These are phyloP conservation scores for Sylvilagus floridanus DNA, from an alignment of 2,797 vertebrate species.

Conservation along the genomic window DNA sequence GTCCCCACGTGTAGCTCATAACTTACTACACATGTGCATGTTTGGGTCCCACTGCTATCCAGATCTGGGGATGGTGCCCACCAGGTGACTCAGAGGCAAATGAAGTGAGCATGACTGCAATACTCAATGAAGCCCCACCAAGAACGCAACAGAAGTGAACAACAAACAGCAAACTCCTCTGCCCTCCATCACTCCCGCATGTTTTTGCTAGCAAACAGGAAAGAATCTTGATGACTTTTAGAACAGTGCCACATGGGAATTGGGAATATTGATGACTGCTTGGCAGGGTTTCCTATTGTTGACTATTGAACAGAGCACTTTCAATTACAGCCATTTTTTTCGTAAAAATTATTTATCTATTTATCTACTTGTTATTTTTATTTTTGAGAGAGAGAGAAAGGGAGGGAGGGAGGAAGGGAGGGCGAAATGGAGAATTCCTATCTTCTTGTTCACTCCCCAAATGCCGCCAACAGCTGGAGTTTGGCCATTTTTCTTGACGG, in stretches of 20 bases:
- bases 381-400: no score
- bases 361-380: no score
- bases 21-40: neutral
- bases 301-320: neutral
- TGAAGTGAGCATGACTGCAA: neutral
- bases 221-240: slow-evolving; percentile 18
- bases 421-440: no score
- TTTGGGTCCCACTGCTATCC: neutral
- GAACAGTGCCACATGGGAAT: neutral
- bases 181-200: neutral
- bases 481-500: neutral
- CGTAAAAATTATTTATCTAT: no score
- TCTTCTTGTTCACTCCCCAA: no score
- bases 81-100: neutral
- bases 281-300: neutral
- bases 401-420: no score
- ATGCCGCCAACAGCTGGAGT: no score
- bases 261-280: neutral
- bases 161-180: slow-evolving; percentile 32
- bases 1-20: neutral
- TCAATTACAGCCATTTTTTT: neutral
- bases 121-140: neutral
- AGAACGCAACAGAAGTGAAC: accelerated
- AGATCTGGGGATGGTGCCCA: neutral
- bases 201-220: neutral